Evolutionary conservation across 2,797 vertebrate species (phyloP).

Genomic region (Sebastiscus albofasciatus): DNA sequence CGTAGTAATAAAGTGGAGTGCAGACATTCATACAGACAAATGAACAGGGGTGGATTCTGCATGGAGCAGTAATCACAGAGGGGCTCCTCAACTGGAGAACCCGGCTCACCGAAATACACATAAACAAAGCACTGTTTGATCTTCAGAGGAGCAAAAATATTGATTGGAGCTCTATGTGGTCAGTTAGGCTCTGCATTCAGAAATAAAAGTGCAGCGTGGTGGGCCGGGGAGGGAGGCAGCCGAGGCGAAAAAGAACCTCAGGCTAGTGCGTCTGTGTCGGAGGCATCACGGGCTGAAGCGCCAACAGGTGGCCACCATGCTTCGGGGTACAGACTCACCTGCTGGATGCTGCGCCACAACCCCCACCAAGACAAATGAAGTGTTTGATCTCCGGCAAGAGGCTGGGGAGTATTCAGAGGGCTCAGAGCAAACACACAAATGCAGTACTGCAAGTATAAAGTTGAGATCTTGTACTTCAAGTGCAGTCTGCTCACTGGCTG

Average conservation of each 20-base stretch:
- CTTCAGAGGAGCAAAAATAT: slow-evolving; percentile 73
- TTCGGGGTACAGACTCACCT: slow-evolving; percentile 66
- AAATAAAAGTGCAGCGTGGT: slow-evolving; percentile 38
- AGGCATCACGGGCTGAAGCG: slow-evolving; percentile 43
- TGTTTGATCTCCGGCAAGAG: slow-evolving; percentile 69
- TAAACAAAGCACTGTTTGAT: slow-evolving; percentile 72
- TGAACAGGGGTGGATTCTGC: slow-evolving; percentile 37
- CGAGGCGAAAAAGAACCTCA: slow-evolving; percentile 51
- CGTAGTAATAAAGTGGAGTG: slow-evolving; percentile 26
- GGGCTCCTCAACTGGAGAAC: slow-evolving; percentile 48
- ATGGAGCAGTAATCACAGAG: slow-evolving; percentile 54
- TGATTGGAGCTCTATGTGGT: slow-evolving; percentile 66
- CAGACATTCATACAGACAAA: slow-evolving; percentile 50
- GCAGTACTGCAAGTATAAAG: slow-evolving; percentile 18
- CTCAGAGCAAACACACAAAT: slow-evolving; percentile 55
- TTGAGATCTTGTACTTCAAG: slow-evolving; percentile 31
- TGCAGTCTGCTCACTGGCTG: neutral
- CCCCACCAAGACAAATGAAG: slow-evolving; percentile 73
- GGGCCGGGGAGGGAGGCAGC: slow-evolving; percentile 36
- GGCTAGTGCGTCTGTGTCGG: slow-evolving; percentile 59
- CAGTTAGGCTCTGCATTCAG: slow-evolving; percentile 63
- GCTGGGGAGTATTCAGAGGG: slow-evolving; percentile 42
- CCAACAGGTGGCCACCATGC: slow-evolving; percentile 75
- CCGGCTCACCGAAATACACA: slow-evolving; percentile 46
- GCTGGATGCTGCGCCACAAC: slow-evolving; percentile 34